Conservation (phyloP, 2,888 invertebrate genomes). For the Drosophila basisetae region DNA sequence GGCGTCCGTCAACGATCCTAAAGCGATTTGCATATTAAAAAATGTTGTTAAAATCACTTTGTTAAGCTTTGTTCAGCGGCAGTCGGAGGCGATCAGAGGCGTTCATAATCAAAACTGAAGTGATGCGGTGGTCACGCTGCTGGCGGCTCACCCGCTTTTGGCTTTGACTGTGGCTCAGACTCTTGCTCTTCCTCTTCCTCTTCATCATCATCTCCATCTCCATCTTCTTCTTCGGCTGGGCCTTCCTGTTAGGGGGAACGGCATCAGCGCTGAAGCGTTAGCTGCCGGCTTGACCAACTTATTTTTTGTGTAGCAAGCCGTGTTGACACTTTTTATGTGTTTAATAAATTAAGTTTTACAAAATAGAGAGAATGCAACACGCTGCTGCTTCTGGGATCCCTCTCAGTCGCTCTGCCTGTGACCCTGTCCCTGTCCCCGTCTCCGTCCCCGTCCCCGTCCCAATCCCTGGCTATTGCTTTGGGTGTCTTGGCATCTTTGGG, state of each 20-base stretch:
- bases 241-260: slow-evolving; percentile 6
- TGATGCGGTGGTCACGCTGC: slow-evolving; percentile 54
- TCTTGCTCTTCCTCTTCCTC: not conserved
- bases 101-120: slow-evolving; percentile 80
- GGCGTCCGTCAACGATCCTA: slow-evolving; percentile 76
- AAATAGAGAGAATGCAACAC: slow-evolving; percentile 65
- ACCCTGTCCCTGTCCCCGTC: not conserved
- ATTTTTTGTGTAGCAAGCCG: slow-evolving; percentile 77
- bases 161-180: slow-evolving; percentile 14
- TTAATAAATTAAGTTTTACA: slow-evolving; percentile 78
- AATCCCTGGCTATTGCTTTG: not conserved
- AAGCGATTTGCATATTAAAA: slow-evolving; percentile 76
- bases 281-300: slow-evolving; percentile 57
- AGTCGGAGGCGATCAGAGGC: slow-evolving; percentile 73
- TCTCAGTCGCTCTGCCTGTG: not conserved
- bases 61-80: slow-evolving; percentile 75
- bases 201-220: not conserved
- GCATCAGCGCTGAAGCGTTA: slow-evolving; percentile 37
- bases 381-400: slow-evolving; percentile 42
- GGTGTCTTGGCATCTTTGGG: slow-evolving; percentile 18
- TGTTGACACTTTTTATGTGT: slow-evolving; percentile 83
- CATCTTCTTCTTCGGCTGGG: not conserved
- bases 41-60: slow-evolving; percentile 73
- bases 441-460: not conserved
- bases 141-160: slow-evolving; percentile 17